phyloP scores from a whole-genome alignment of 1,140 invertebrate genomes.

The Onthophagus taurus region DNA sequence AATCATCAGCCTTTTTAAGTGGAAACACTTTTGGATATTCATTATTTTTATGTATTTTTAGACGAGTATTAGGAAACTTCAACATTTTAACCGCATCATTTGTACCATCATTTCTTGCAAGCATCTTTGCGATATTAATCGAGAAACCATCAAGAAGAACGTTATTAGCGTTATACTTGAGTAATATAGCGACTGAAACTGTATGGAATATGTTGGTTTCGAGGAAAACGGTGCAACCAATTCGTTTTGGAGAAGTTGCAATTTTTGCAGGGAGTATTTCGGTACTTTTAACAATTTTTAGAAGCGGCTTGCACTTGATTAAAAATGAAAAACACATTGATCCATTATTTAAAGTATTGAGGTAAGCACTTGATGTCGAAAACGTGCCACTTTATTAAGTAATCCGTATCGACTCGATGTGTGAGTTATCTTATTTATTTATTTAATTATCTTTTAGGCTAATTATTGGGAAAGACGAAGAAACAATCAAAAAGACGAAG shows the following conservation, averaged over 20 bases:
- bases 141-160: slow-evolving; percentile 63
- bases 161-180: slow-evolving; percentile 65
- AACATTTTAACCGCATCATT: slow-evolving; percentile 60
- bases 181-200: slow-evolving; percentile 74
- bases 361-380: slow-evolving; percentile 36
- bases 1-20: slow-evolving; percentile 66
- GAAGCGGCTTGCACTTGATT: slow-evolving; percentile 39
- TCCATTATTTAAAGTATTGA: slow-evolving; percentile 54
- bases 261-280: slow-evolving; percentile 54
- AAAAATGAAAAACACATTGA: slow-evolving; percentile 40
- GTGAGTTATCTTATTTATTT: too few species aligned
- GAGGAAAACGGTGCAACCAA: slow-evolving; percentile 48
- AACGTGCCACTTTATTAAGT: too few species aligned
- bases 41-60: slow-evolving; percentile 50
- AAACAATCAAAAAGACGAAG: too few species aligned
- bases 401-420: too few species aligned
- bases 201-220: slow-evolving; percentile 62
- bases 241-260: slow-evolving; percentile 55
- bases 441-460: too few species aligned
- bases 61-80: slow-evolving; percentile 55
- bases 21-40: slow-evolving; percentile 65
- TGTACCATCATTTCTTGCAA: slow-evolving; percentile 60
- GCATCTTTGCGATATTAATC: slow-evolving; percentile 60
- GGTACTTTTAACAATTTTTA: slow-evolving; percentile 49
- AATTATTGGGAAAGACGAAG: too few species aligned